Evolutionary conservation across 2,113 vertebrate genomes (phyloP).

Genomic region (Callipepla californica): DNA sequence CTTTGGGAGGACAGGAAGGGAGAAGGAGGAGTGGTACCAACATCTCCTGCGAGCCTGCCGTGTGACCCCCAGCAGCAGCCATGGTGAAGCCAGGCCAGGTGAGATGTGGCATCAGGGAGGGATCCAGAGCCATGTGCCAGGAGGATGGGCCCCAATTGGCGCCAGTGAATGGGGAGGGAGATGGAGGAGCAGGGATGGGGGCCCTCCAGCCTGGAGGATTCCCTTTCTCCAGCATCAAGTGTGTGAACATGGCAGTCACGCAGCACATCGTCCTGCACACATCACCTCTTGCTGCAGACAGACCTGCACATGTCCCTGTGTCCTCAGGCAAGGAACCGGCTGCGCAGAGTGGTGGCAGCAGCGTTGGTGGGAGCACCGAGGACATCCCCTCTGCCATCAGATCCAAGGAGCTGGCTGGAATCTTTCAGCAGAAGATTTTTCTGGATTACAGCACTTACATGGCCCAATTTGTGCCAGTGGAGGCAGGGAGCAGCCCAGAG

Average conservation of each 20-base stretch:
- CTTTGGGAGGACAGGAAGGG: slow-evolving; percentile 87
- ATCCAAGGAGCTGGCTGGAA: slow-evolving; percentile 46
- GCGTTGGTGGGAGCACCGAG: slow-evolving; percentile 78
- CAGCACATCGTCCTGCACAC: neutral
- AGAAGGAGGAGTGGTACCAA: slow-evolving; percentile 92
- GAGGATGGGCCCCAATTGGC: neutral
- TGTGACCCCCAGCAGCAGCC: slow-evolving; percentile 45
- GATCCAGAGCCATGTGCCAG: fast-evolving
- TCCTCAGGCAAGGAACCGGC: neutral
- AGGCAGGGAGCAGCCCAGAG: slow-evolving; percentile 46
- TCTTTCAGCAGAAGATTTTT: slow-evolving; percentile 68
- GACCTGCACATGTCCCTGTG: fast-evolving
- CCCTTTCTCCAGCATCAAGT: fast-evolving
- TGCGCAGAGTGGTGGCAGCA: slow-evolving; percentile 23
- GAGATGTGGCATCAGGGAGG: neutral
- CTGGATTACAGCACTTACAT: slow-evolving; percentile 86
- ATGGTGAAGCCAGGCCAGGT: slow-evolving; percentile 71
- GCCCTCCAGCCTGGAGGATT: neutral
- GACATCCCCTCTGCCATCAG: slow-evolving; percentile 68
- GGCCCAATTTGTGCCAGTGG: slow-evolving; percentile 73
- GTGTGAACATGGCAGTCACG: too few relatives aligned
- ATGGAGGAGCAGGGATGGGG: neutral
- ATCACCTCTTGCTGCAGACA: neutral
- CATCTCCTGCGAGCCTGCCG: slow-evolving; percentile 78
- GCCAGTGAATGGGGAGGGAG: fast-evolving